Conservation (phyloP, 1,140 invertebrate species). For the Ridgeia piscesae region DNA sequence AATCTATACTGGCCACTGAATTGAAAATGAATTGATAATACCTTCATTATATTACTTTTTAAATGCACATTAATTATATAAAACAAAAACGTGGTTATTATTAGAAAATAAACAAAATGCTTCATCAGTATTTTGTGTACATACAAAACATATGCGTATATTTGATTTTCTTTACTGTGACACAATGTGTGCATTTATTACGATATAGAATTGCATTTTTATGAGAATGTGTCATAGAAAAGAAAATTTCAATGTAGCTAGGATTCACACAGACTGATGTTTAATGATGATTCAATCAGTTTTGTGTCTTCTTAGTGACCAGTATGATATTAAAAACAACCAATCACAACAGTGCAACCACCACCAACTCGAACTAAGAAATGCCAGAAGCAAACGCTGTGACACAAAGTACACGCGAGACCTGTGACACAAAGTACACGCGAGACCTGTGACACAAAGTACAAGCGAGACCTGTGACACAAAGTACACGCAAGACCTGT, state of each 20-base stretch:
- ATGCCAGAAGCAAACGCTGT: not conserved
- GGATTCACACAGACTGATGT: not conserved
- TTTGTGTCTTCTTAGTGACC: too few relatives aligned
- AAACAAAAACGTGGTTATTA: not conserved
- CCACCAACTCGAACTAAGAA: not conserved
- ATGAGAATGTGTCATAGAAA: not conserved
- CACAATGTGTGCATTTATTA: not conserved
- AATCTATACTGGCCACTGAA: not conserved
- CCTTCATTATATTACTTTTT: not conserved
- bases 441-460: too few relatives aligned
- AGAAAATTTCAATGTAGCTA: not conserved
- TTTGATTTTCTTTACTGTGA: not conserved
- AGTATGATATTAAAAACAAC: not conserved
- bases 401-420: too few relatives aligned
- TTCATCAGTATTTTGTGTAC: not conserved
- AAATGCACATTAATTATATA: not conserved
- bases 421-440: too few relatives aligned
- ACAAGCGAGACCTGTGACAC: too few relatives aligned
- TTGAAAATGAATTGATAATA: not conserved
- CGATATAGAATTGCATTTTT: not conserved
- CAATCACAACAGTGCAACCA: not conserved
- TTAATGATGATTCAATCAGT: not conserved
- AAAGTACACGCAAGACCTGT: not conserved
- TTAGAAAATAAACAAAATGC: not conserved
- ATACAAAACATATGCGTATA: not conserved